Evolutionary conservation across 2,113 vertebrate species (phyloP).

Genomic region (Thamnaconus septentrionalis): DNA sequence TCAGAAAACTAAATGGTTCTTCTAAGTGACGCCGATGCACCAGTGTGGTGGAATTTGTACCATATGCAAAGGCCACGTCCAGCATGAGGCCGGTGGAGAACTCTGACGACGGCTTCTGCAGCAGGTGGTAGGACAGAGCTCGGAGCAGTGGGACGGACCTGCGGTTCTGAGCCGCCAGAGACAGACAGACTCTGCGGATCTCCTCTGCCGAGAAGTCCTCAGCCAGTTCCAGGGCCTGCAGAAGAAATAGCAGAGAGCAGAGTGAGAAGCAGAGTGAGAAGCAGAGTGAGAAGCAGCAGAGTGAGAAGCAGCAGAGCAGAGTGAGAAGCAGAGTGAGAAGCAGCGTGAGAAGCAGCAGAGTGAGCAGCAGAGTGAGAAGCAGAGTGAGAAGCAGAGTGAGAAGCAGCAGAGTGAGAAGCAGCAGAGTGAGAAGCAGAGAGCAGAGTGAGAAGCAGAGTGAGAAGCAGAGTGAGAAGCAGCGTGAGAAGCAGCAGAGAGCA

Average conservation of each 20-base stretch:
- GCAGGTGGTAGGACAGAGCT: slow-evolving; percentile 86
- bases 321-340: no score
- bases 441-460: no score
- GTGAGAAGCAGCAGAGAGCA: no score
- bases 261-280: no score
- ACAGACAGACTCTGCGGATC: slow-evolving; percentile 73
- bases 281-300: no score
- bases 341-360: neutral
- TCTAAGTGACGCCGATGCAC: no score
- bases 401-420: no score
- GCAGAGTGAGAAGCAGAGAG: no score
- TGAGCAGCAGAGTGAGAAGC: neutral
- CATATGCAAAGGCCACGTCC: slow-evolving; percentile 83
- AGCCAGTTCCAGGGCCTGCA: slow-evolving; percentile 86
- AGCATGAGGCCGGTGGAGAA: slow-evolving; percentile 75
- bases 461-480: no score
- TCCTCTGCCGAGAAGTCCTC: slow-evolving; percentile 83
- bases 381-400: no score
- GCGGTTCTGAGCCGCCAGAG: slow-evolving; percentile 78
- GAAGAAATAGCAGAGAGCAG: neutral
- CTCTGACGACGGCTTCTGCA: slow-evolving; percentile 78
- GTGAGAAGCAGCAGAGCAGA: no score
- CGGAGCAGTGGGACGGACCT: slow-evolving; percentile 84
- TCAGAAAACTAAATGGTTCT: no score
- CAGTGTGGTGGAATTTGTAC: slow-evolving; percentile 56